Conservation (phyloP, 2,797 vertebrate genomes). For the Dromococcyx pavoninus region DNA sequence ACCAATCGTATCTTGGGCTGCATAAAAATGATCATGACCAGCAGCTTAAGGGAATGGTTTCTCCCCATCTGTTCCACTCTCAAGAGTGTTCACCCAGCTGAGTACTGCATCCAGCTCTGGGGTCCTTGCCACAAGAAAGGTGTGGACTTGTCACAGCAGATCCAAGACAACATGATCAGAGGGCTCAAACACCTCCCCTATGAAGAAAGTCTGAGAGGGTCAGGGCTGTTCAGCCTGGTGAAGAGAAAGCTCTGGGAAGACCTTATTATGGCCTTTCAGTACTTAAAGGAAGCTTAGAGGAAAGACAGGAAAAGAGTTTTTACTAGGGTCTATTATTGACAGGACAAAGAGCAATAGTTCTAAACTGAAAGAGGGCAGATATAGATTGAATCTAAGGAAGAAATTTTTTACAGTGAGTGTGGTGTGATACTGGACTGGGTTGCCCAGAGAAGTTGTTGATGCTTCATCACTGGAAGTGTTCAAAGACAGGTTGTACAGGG, state of each 20-base stretch:
- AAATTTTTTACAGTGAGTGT: too few species aligned
- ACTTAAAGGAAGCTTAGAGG: neutral
- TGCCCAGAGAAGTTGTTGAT: too few species aligned
- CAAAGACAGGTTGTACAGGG: too few species aligned
- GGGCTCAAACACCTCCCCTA: too few species aligned
- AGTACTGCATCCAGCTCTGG: neutral
- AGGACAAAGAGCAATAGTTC: neutral
- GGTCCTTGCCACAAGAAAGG: neutral
- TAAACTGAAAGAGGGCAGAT: neutral
- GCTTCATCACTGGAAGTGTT: too few species aligned
- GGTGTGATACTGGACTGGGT: too few species aligned
- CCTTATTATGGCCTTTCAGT: neutral
- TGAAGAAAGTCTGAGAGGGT: too few species aligned
- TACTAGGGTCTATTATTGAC: neutral
- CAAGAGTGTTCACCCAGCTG: neutral
- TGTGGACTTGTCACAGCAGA: neutral
- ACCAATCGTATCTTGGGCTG: neutral
- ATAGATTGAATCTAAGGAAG: too few species aligned
- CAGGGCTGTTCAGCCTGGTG: too few species aligned
- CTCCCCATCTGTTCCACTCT: fast-evolving
- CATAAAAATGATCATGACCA: neutral
- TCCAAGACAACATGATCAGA: neutral
- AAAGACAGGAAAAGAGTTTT: neutral
- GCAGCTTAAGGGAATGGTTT: neutral
- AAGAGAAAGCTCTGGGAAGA: neutral